A percentile compares a stretch with the other conserved stretches of the same genome.
Evolutionary conservation across 2,113 vertebrate species (phyloP).

Genomic region (Lethenteron reissneri): DNA sequence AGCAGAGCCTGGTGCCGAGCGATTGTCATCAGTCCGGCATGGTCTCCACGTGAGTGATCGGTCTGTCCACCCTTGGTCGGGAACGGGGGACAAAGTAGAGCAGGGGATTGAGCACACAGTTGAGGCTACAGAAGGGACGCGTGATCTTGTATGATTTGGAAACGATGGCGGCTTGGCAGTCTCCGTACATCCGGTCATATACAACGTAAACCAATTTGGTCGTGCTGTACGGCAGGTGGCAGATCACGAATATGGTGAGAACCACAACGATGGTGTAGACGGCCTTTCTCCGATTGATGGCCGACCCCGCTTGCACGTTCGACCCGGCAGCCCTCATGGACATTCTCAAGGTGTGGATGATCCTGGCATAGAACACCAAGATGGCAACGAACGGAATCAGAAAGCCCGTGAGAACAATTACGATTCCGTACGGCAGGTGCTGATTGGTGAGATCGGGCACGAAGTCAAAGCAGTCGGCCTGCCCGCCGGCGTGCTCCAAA

Average conservation of each 20-base stretch:
- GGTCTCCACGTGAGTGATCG: too few species aligned
- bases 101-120: too few species aligned
- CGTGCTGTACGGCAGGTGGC: too few species aligned
- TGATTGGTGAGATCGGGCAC: conserved; percentile 42
- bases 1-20: too few species aligned
- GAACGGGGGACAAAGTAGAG: too few species aligned
- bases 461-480: conserved; percentile 66
- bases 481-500: conserved; percentile 14
- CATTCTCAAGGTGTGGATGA: conserved; percentile 40
- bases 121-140: too few species aligned
- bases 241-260: conserved; percentile 29
- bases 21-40: too few species aligned
- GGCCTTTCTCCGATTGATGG: conserved; percentile 78
- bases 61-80: too few species aligned
- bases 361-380: conserved; percentile 56
- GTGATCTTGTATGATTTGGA: too few species aligned
- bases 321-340: conserved; percentile 22
- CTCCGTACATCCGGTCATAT: too few species aligned
- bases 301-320: conserved; percentile 27
- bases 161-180: too few species aligned
- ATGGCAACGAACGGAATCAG: conserved; percentile 49
- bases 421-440: conserved; percentile 57
- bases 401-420: conserved; percentile 60
- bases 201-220: too few species aligned
- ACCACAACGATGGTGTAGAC: conserved; percentile 53